phyloP scores from a whole-genome alignment of 1,140 invertebrate genomes.

The Drosophila orena region DNA sequence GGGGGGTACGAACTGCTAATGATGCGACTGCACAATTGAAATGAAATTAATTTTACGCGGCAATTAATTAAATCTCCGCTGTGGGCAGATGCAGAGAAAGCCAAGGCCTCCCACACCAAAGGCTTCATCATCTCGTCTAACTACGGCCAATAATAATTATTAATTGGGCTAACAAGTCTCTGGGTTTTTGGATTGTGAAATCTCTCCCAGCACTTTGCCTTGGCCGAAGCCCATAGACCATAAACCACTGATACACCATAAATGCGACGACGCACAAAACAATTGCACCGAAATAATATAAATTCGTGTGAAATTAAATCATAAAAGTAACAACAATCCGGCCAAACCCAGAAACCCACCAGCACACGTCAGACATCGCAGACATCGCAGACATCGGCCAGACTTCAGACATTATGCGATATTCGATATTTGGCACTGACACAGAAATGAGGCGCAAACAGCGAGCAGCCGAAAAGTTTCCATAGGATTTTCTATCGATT shows the following conservation, averaged over 20 bases:
- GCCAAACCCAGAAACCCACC: conserved; percentile 71
- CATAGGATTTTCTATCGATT: conserved; percentile 57
- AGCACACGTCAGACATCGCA: conserved; percentile 38
- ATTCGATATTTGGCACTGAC: conserved; percentile 66
- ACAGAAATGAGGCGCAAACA: conserved; percentile 47
- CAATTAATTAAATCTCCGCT: conserved; percentile 73
- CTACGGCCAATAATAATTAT: conserved; percentile 37
- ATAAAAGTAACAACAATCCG: conserved; percentile 42
- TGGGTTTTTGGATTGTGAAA: conserved; percentile 57
- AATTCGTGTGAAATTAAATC: conserved; percentile 66
- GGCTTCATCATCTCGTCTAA: background rate
- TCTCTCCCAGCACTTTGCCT: conserved; percentile 40
- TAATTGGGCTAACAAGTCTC: conserved; percentile 70
- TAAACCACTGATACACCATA: conserved; percentile 64
- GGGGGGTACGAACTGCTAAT: conserved; percentile 55
- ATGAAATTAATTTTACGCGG: conserved; percentile 78
- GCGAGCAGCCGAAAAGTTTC: conserved; percentile 44
- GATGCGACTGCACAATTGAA: conserved; percentile 77
- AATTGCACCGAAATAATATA: conserved; percentile 75
- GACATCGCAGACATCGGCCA: conserved; percentile 39
- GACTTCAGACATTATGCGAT: conserved; percentile 23
- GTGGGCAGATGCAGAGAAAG: conserved; percentile 68
- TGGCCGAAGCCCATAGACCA: conserved; percentile 6
- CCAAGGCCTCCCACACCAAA: conserved; percentile 64
- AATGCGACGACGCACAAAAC: conserved; percentile 67